Evolutionary conservation across 2,113 vertebrate species (phyloP), one percentile per base, ranked within the genome.

Genomic region (Oncorhynchus gorbuscha): DNA sequence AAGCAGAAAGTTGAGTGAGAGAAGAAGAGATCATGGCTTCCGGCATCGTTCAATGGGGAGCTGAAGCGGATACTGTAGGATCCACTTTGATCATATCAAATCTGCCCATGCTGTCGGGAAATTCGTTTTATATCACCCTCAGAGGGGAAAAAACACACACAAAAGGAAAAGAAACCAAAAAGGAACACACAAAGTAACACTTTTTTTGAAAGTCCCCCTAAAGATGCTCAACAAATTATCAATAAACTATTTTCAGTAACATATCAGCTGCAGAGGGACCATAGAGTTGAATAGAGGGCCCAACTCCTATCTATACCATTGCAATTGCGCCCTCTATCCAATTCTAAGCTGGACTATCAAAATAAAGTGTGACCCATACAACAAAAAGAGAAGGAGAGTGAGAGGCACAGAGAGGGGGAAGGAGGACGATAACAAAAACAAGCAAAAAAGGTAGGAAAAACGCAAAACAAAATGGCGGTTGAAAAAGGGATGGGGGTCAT

Each of bases 1-100:
- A 68, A 79, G 48, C 62, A 71, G n/a, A 67, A 71, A 45, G 78
- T 35, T n/a, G 65, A 66, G 30, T 64, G 72, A 72, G 16, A 72
- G 71, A 59, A 58, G 16, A 26, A 58, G 24, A 48, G 24, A 64
- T n/a, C 5, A 12, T 9, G 18, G 24, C 51, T 55, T 55, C 16
- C 59, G 11, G 59, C 59, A 62, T 62, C 59, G 6, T 62, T 9
- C 59, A 30, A 67, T 13, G 65, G 24, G 62, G 65, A 67, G 65
- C 24, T 28, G 65, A 4, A 28, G 26, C 24, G 16, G 49, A 24
- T 18, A 55, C 51, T 55, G 51, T 55, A 26, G 51, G 18, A 45
- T 62, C 20, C 5, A 22, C n/a, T 62, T 62, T 62, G 9, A 62
- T 22, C 59, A 22, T n/a, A 24, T 58, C 55, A 58, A 20, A 58